A percentile compares a stretch with the other conserved stretches of the same genome.
Conservation (phyloP, 2,113 vertebrate species). For the Mastomys natalensis region DNA sequence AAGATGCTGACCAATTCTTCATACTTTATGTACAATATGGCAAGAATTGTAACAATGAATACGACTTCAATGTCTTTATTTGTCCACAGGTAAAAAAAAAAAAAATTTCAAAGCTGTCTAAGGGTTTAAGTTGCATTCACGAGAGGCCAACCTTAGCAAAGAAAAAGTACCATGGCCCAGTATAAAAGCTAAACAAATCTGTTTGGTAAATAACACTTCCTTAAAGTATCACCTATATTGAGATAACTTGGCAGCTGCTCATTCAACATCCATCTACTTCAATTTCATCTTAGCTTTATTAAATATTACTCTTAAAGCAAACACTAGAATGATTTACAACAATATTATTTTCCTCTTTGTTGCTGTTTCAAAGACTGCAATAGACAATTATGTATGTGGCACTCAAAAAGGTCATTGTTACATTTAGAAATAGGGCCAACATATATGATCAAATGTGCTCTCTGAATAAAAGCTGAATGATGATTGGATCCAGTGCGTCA, state of each 20-base stretch:
- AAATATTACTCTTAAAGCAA: conserved; percentile 30
- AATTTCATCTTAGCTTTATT: conserved; percentile 13
- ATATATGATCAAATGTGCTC: not conserved
- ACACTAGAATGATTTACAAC: conserved; percentile 1
- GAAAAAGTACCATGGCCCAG: not conserved
- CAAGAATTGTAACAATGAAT: not conserved
- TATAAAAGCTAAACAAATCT: not conserved
- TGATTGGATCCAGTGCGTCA: not conserved
- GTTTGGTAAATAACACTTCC: not conserved
- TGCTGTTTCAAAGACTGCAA: conserved; percentile 5
- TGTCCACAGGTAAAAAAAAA: not conserved
- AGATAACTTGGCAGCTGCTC: not conserved
- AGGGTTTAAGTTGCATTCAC: conserved; percentile 19
- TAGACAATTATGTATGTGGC: not conserved
- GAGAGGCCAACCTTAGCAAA: not conserved
- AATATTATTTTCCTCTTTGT: not conserved
- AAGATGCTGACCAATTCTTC: conserved; percentile 28
- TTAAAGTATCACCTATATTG: not conserved
- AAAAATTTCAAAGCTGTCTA: conserved; percentile 31
- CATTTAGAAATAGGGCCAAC: not conserved
- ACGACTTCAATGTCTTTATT: not conserved
- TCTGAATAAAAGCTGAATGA: not conserved
- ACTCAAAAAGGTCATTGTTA: conserved; percentile 46
- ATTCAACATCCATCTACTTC: not conserved
- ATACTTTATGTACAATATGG: not conserved